A percentile compares a stretch with the other conserved stretches of the same genome.
Conservation (phyloP, 2,113 vertebrate species). For the Chlorodrepanis virens region DNA sequence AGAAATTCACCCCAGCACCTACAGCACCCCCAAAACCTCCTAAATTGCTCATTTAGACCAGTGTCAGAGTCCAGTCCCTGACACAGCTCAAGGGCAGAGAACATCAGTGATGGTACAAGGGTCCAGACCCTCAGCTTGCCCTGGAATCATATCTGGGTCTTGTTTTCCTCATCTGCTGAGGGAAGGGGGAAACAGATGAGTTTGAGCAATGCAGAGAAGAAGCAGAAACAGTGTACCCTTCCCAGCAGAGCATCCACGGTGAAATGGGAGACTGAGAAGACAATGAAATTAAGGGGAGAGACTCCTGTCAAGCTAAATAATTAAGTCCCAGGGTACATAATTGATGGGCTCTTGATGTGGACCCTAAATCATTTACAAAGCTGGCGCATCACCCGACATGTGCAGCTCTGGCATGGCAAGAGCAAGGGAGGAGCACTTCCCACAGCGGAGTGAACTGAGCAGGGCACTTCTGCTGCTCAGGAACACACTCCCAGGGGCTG, state of each 20-base stretch:
- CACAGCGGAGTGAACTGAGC: fast-evolving
- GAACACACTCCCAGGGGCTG: neutral
- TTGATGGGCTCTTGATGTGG: conserved; percentile 41
- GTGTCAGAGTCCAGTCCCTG: neutral
- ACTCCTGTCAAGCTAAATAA: conserved; percentile 59
- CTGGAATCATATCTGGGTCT: neutral
- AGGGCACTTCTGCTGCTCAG: neutral
- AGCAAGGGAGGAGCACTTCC: neutral
- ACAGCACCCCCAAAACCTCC: neutral
- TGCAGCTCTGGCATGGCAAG: neutral
- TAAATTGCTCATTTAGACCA: neutral
- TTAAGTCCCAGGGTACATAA: conserved; percentile 57
- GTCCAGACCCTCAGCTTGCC: neutral
- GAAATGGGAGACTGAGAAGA: neutral
- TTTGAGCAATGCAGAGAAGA: neutral
- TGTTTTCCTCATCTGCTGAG: neutral
- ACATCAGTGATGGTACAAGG: neutral
- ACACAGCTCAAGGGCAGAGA: neutral
- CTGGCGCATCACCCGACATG: neutral
- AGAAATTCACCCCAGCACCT: neutral
- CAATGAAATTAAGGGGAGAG: conserved; percentile 60
- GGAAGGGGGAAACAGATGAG: neutral
- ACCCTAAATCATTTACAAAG: conserved; percentile 57
- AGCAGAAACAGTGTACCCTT: neutral
- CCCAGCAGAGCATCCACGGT: neutral